These are phyloP conservation scores for Acleris cristana DNA, from an alignment of 2,888 invertebrate species.

Conservation along the genomic window DNA sequence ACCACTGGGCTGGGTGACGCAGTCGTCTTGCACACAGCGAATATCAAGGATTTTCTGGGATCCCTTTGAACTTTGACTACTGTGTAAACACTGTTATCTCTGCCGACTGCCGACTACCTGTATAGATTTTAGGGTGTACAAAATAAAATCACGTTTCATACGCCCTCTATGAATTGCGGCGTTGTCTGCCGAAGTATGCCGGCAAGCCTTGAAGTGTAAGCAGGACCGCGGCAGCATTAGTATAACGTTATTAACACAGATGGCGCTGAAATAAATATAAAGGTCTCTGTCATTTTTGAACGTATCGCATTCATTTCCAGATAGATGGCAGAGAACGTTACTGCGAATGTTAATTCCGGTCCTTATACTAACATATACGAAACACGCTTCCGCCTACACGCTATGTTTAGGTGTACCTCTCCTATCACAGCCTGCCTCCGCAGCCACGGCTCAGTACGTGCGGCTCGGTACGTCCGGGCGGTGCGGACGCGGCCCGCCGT, in stretches of 20 bases:
- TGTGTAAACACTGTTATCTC: too few relatives aligned
- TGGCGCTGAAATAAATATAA: background rate
- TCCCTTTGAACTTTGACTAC: too few relatives aligned
- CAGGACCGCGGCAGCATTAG: background rate
- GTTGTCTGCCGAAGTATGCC: too few relatives aligned
- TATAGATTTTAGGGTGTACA: background rate
- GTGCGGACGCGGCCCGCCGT: slow-evolving; percentile 34
- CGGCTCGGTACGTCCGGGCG: slow-evolving; percentile 18
- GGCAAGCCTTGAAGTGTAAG: background rate
- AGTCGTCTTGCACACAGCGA: too few relatives aligned
- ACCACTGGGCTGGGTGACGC: too few relatives aligned
- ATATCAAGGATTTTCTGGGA: too few relatives aligned
- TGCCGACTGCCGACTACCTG: background rate
- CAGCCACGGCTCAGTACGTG: slow-evolving; percentile 22
- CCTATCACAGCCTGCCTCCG: slow-evolving; percentile 26
- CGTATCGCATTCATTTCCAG: background rate
- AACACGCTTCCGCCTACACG: slow-evolving; percentile 33
- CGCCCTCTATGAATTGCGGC: slow-evolving; percentile 9
- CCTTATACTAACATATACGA: slow-evolving; percentile 22
- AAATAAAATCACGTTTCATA: background rate
- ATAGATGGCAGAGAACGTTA: slow-evolving; percentile 26
- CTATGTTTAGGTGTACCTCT: slow-evolving; percentile 33
- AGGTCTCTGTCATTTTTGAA: background rate
- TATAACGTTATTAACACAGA: background rate
- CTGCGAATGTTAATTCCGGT: slow-evolving; percentile 9